Evolutionary conservation across 1,140 invertebrate species (phyloP), one percentile per base, ranked within the genome.

Genomic region (Pseudomyrmex gracilis): DNA sequence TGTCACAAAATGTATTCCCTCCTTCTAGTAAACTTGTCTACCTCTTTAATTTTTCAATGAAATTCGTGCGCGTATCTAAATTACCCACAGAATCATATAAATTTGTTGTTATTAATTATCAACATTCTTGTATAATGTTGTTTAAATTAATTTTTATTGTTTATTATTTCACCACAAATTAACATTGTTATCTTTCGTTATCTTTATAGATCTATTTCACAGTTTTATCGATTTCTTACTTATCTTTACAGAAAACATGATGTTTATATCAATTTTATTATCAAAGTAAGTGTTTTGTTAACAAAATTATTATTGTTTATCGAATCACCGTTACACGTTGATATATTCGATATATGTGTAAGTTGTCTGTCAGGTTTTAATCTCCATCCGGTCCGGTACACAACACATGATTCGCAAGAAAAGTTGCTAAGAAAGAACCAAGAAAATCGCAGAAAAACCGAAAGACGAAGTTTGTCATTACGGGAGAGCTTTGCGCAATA

Each of bases 401-500:
- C 85, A 80, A 73, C 17, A 47, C 86, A 86, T 77, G 67, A 70
- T 73, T 47, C 83, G 63, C 51, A 57, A 57, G 8, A 24, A 83
- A 20, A 83, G 63, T 67, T 67, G 55, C 22, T 55, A 73, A 83
- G 67, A 45, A 64, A 87, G 57, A 83, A 83, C 58, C 55, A 53
- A 66, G 45, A 78, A 61, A 63, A 85, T 82, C 67, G 64, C 70
- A 73, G 22, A 47, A 55, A 3, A 20, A 45, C 22, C 53, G 57
- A 60, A 85, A 68, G 68, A 78, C 49, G 68, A 88, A 85, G 86
- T 88, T 89, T 82, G 73, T 83, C 83, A 71, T 73, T 77, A 53
- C 34, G 15, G 60, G 20, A 70, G 64, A 70, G 61, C 86, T 70
- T 63, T 82, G 61, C 34, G 45, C 43, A 63, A 83, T 49, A 53